Evolutionary conservation across 23 tunicate species (phyloP).

Genomic region (Botrylloides violaceus): DNA sequence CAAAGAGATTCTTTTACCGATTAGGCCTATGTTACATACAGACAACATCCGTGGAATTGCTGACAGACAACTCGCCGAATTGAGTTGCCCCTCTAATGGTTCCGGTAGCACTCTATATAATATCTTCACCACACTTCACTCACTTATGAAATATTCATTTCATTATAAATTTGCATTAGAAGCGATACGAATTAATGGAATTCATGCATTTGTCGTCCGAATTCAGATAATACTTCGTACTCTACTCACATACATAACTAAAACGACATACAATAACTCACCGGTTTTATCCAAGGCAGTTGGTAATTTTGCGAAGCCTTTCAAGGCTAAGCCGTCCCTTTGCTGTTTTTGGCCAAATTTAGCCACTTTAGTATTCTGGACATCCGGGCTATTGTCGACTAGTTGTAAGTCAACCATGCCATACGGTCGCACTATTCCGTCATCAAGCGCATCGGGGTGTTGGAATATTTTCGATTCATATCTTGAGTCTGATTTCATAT

Average conservation of each 20-base stretch:
- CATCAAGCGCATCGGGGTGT: background rate
- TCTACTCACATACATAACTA: background rate
- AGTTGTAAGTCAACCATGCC: slow-evolving; percentile 13
- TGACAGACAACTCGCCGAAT: too few species aligned
- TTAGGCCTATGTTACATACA: too few species aligned
- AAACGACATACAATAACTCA: background rate
- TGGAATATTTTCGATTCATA: background rate
- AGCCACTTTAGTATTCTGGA: background rate
- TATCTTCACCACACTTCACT: too few species aligned
- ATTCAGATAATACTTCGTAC: background rate
- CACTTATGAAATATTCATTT: too few species aligned
- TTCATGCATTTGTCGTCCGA: too few species aligned
- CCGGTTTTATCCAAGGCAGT: background rate
- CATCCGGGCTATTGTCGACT: background rate
- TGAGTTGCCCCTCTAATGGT: too few species aligned
- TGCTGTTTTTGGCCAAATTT: background rate
- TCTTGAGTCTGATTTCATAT: background rate
- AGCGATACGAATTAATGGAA: too few species aligned
- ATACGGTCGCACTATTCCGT: background rate
- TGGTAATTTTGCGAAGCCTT: background rate
- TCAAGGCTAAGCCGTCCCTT: background rate
- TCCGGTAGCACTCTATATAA: too few species aligned
- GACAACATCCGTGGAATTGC: too few species aligned
- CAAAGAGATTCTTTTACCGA: too few species aligned
- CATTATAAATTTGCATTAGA: too few species aligned